These are phyloP conservation scores for Benitochromis conjunctus DNA, from an alignment of 2,113 vertebrate species.

Conservation along the genomic window DNA sequence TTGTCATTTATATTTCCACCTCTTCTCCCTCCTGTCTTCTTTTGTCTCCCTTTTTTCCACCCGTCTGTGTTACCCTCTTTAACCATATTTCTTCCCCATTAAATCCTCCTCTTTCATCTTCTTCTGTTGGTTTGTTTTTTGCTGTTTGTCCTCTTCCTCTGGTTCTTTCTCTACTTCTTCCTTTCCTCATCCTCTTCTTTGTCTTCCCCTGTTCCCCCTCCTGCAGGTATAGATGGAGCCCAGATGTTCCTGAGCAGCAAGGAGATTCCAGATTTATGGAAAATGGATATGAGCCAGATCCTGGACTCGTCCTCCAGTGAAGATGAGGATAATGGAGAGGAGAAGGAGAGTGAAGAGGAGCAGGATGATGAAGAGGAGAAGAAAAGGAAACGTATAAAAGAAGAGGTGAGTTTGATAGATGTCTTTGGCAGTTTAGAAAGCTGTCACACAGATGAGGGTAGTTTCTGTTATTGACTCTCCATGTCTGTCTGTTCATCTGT, in stretches of 20 bases:
- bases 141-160: not conserved
- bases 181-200: not conserved
- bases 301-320: conserved; percentile 95
- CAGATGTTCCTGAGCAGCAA: conserved; percentile 75
- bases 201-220: not conserved
- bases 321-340: conserved; percentile 80
- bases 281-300: conserved; percentile 97
- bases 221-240: conserved; percentile 82
- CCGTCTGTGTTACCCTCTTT: not conserved
- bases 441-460: not conserved
- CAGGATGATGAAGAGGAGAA: conserved; percentile 71
- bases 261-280: conserved; percentile 86
- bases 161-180: accelerated
- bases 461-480: not conserved
- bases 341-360: conserved; percentile 78
- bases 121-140: not conserved
- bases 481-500: not conserved
- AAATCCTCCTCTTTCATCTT: not conserved
- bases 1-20: not conserved
- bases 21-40: not conserved
- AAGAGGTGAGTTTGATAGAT: conserved; percentile 53
- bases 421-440: not conserved
- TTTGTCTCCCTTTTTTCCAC: not conserved
- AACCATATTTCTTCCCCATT: not conserved
- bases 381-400: conserved; percentile 54